Percentiles rank a stretch among this genome's conserved stretches.
These are phyloP conservation scores for Ammospiza maritima DNA, from an alignment of 2,797 vertebrate species.

Conservation along the genomic window DNA sequence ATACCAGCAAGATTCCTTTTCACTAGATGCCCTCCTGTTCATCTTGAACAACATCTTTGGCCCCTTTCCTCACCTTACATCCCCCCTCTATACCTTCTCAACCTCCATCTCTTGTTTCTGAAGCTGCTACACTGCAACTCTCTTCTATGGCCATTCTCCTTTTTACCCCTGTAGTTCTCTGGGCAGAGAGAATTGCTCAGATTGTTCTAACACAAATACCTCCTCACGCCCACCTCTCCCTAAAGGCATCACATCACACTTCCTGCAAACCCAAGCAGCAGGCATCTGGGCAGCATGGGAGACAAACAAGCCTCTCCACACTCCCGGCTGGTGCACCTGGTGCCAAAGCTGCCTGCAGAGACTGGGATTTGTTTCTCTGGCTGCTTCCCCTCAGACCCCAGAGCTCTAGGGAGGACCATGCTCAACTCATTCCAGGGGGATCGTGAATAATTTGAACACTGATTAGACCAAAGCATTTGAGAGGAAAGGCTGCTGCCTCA, in stretches of 20 bases:
- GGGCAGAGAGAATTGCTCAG: not conserved
- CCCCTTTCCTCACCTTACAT: not conserved
- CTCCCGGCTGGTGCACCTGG: accelerated
- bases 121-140: not conserved
- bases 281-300: not conserved
- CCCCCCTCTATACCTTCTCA: not conserved
- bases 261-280: not conserved
- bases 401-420: not conserved
- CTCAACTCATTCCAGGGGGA: not conserved
- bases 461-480: not conserved
- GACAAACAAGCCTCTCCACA: not conserved
- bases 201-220: not conserved
- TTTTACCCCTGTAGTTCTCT: not conserved
- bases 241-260: not conserved
- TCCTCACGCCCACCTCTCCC: not conserved
- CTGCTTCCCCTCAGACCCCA: not conserved
- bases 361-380: too few species aligned
- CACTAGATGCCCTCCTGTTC: not conserved
- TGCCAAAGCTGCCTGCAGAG: not conserved
- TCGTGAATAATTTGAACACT: accelerated
- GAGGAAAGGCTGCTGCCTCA: not conserved
- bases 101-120: not conserved
- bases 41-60: not conserved
- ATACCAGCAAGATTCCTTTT: not conserved
- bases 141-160: not conserved